phyloP scores from a whole-genome alignment of 2,113 vertebrate species.

The Rhinoderma darwinii region DNA sequence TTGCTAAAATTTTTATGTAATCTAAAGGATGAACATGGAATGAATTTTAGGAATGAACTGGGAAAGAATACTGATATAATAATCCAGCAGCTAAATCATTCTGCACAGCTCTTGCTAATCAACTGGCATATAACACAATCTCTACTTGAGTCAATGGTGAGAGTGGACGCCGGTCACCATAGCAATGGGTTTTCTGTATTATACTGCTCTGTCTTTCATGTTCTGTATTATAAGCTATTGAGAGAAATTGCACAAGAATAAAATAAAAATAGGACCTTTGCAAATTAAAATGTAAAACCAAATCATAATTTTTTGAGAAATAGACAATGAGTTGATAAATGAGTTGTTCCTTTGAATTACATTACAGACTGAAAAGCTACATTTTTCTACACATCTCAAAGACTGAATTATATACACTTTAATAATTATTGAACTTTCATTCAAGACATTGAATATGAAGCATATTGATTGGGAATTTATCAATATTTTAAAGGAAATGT shows the following conservation, averaged over 20 bases:
- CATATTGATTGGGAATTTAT: neutral
- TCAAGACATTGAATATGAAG: too few species aligned
- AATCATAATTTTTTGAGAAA: neutral
- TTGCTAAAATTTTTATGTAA: conserved; percentile 23
- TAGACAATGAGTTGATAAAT: neutral
- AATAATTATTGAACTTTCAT: too few species aligned
- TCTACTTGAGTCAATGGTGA: neutral
- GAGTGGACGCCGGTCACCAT: conserved; percentile 38
- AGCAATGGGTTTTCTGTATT: conserved; percentile 33
- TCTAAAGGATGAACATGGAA: conserved; percentile 18
- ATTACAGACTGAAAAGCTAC: neutral
- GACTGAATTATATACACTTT: neutral
- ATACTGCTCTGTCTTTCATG: neutral
- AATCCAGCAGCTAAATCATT: conserved; percentile 16
- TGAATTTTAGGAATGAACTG: conserved; percentile 8
- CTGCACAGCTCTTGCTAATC: conserved; percentile 11
- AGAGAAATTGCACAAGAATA: neutral
- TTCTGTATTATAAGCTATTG: neutral
- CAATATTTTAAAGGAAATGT: neutral
- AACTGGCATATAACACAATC: conserved; percentile 22
- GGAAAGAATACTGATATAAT: neutral
- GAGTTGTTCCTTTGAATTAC: neutral
- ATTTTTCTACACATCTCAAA: neutral
- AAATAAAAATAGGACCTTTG: neutral
- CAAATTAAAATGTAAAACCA: neutral